Conservation (phyloP, 1,140 invertebrate species). For the Calephelis nemesis region DNA sequence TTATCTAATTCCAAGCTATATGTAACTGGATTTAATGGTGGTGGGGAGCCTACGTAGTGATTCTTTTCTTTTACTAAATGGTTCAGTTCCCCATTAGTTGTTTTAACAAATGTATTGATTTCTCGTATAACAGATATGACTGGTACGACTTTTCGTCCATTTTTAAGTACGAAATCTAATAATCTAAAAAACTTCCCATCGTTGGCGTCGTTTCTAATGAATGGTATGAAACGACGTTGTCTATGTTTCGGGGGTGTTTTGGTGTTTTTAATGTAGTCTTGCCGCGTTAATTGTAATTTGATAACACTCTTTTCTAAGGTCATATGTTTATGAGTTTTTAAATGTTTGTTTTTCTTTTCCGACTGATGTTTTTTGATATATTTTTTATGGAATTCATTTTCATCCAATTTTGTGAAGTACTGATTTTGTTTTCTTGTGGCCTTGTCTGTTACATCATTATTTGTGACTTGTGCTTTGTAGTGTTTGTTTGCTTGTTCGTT, state of each 20-base stretch:
- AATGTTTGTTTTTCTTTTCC: not conserved
- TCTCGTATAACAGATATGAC: slow-evolving; percentile 48
- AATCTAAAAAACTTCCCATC: slow-evolving; percentile 45
- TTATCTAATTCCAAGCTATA: slow-evolving; percentile 46
- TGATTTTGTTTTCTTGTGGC: slow-evolving; percentile 1
- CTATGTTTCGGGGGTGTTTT: slow-evolving; percentile 24
- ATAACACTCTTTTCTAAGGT: not conserved
- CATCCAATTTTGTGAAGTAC: slow-evolving; percentile 5
- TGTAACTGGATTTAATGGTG: slow-evolving; percentile 26
- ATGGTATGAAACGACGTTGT: slow-evolving; percentile 44
- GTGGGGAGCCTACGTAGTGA: slow-evolving; percentile 41
- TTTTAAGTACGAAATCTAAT: slow-evolving; percentile 41
- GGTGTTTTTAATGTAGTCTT: not conserved
- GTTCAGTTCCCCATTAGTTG: slow-evolving; percentile 44
- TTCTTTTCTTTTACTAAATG: slow-evolving; percentile 49
- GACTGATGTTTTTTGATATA: not conserved
- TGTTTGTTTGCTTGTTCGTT: slow-evolving; percentile 21
- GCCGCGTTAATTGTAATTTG: not conserved
- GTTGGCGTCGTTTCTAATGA: slow-evolving; percentile 34
- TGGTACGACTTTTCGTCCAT: slow-evolving; percentile 42
- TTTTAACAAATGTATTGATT: slow-evolving; percentile 52
- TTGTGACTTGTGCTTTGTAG: not conserved
- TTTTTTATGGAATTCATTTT: slow-evolving; percentile 6
- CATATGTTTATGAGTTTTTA: not conserved
- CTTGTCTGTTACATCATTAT: not conserved